phyloP scores from a whole-genome alignment of 1,140 invertebrate species.

The Bombus waltoni region DNA sequence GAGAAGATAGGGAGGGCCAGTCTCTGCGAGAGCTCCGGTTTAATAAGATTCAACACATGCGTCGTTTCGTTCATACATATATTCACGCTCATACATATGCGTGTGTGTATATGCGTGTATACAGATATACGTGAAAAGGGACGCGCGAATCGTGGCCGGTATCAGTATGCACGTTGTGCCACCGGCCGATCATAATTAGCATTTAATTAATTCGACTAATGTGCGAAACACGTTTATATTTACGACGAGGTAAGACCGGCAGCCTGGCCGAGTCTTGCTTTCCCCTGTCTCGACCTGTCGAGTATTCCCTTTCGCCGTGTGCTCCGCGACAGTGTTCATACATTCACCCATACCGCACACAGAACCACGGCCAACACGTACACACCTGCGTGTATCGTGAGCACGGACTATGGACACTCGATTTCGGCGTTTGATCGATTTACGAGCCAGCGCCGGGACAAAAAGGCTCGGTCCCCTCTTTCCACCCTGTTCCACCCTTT shows the following conservation, averaged over 20 bases:
- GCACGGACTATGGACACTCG: conserved; percentile 62
- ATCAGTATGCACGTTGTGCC: conserved; percentile 69
- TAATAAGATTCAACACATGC: conserved; percentile 70
- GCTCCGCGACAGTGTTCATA: background rate
- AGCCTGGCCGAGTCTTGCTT: conserved; percentile 41
- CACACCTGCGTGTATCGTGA: conserved; percentile 18
- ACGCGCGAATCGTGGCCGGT: conserved; percentile 41
- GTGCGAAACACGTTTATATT: conserved; percentile 73
- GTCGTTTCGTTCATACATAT: background rate
- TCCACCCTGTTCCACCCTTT: background rate
- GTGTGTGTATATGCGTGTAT: background rate
- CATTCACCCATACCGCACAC: background rate
- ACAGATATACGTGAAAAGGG: conserved; percentile 26
- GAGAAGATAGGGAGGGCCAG: conserved; percentile 24
- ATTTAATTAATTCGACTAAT: conserved; percentile 78
- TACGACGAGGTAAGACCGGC: conserved; percentile 59
- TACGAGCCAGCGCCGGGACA: conserved; percentile 63
- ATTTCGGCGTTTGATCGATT: conserved; percentile 74
- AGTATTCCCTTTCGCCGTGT: conserved; percentile 33
- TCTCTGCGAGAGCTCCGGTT: conserved; percentile 2
- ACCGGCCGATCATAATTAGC: conserved; percentile 73
- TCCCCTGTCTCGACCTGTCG: conserved; percentile 3
- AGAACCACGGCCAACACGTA: background rate
- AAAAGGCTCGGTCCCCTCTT: conserved; percentile 48
- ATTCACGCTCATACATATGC: background rate